Base-by-base conservation (phyloP, 2,888 invertebrate genomes). In the Hypselothyrea guttata region DNA sequence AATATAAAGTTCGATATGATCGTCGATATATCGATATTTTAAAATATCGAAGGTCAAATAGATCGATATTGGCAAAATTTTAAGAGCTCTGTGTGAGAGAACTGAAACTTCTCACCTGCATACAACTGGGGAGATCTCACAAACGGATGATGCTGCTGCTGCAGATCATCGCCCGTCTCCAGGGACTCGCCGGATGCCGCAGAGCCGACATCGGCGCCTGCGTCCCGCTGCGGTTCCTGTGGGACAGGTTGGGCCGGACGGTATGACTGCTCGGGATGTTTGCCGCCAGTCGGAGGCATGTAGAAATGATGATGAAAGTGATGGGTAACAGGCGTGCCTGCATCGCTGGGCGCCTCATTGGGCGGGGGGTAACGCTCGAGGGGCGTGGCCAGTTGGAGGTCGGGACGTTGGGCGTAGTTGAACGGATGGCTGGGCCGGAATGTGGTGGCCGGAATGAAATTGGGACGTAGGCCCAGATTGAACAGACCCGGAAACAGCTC, bases 261-360 rank as follows among this genome's bases (percentile, higher is more conserved):
- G 31, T 67, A 73, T 11, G 38, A 41, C 7, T 56, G 28, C 11
- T 67, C 68, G 0, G 45, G 34, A 2, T 49, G 52, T 13, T n/a
- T 46, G 8, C 7, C 33, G 11, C 8, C 67, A n/a, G 41, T 48
- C 1, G 75, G 60, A 1, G 87, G 72, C 79, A 89, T 86, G 65
- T 89, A 90, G 61, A 88, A 90, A 62, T 90, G 90, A 70, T 90
- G 90, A 68, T 90, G 90, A 30, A 88, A 87, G 47, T 90, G 90
- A 63, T 90, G 90, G 1, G 88, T 87, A 0, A 89, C 77, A 1
- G 64, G 69, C 16, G 55, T 7, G 13, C 18, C 58, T 0, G 59
- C 5, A n/a, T 30, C 13, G 18, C 9, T 35, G 4, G 40, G 12
- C 1, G 22, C 11, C 1, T 71, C 71, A 28, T 59, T 65, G n/a